Base-by-base conservation (phyloP, 2,797 vertebrate species). In the Buceros bicornis region DNA sequence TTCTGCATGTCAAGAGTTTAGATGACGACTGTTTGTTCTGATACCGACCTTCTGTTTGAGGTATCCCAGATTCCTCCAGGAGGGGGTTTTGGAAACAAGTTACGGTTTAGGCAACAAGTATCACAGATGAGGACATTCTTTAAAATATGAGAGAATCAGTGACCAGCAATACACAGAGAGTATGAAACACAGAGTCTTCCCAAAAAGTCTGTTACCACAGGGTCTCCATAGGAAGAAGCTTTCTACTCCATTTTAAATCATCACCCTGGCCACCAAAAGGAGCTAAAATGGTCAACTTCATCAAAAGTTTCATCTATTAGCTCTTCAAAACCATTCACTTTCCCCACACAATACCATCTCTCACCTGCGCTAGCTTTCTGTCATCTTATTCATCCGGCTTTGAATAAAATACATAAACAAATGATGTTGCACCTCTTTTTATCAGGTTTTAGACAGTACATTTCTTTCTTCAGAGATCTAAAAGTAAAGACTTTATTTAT, bases 91-190 rank as follows among this genome's bases (percentile, higher is more conserved):
- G 16, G 29, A 80, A 80, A 66, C 2, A 74, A 60, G 13, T 58
- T 47, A 48, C 70, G 9, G 56, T 31, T 83, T 20, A 24, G 31
- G 24, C 14, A 65, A 40, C 16, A 79, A 73, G 10, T 17, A 79
- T 19, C 53, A 81, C 29, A 86, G 13, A 64, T 64, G 16, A 86
- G 29, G 40, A 74, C 71, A 64, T 71, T 48, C 53, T 67, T 76
- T 25, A 87, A 71, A 58, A 10, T 10, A n/a, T 5, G 48, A 81
- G 56, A 28, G 12, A 47, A 57, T 18, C n/a, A 29, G 40, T 24
- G 14, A 31, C 17, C 42, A 64, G 9, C 35, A 81, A 66, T n/a
- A 69, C 19, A 64, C 0, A 0, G 15, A 37, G 6, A 3, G 1
- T 3, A 47, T 5, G 8, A 60, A 67, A 67, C 21, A 57, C 22